Percentiles rank a stretch among this genome's conserved stretches.
These are phyloP conservation scores for Thymallus thymallus DNA, from an alignment of 2,113 vertebrate species.

Conservation along the genomic window DNA sequence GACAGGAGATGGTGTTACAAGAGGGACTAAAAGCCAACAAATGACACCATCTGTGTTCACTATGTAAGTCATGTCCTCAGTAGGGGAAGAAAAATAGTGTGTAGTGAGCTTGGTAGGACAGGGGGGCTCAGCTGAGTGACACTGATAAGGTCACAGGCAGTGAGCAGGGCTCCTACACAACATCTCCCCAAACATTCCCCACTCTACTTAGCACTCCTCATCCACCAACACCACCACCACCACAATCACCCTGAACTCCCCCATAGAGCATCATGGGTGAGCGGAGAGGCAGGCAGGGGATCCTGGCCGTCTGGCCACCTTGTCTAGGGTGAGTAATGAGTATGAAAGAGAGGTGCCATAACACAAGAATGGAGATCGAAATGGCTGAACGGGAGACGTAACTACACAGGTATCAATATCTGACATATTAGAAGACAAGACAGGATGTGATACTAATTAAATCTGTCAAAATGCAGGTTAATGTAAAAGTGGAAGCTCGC, in stretches of 20 bases:
- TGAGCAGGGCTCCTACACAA: constrained; percentile 21
- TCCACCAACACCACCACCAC: constrained; percentile 11
- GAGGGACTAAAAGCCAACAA: neutral
- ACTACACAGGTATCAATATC: neutral
- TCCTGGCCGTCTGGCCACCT: constrained; percentile 8
- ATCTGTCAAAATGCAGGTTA: neutral
- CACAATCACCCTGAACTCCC: constrained; percentile 1
- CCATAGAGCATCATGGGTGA: constrained; percentile 39
- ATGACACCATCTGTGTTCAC: no score
- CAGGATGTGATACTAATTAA: neutral
- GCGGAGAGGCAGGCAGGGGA: constrained; percentile 25
- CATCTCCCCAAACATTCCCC: constrained; percentile 31
- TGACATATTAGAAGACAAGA: neutral
- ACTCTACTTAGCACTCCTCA: constrained; percentile 24
- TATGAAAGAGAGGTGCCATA: constrained; percentile 20
- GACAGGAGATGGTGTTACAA: neutral
- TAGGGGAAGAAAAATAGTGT: neutral
- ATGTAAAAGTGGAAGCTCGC: neutral
- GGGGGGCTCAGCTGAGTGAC: constrained; percentile 30
- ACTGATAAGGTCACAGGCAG: constrained; percentile 13
- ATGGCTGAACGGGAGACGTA: neutral
- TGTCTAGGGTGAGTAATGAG: constrained; percentile 50
- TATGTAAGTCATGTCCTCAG: neutral
- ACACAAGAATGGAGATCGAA: constrained; percentile 6
- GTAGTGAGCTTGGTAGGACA: constrained; percentile 21